Percentiles rank a stretch among this genome's conserved stretches.
Evolutionary conservation across 1,140 invertebrate genomes (phyloP).

Genomic region (Chironomus striatipennis): DNA sequence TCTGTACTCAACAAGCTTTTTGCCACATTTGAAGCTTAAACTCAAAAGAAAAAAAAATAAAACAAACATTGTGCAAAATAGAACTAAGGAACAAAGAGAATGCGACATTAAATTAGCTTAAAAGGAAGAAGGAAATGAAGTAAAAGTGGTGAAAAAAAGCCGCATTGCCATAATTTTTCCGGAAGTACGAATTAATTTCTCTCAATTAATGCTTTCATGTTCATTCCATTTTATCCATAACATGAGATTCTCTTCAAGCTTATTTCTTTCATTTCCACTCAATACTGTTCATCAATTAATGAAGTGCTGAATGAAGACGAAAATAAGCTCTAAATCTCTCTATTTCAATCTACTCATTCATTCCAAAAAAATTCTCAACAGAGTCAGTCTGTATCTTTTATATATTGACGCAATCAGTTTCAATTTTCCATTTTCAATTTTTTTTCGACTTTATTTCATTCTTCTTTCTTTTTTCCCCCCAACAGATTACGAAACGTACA

Average conservation of each 20-base stretch:
- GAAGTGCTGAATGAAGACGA: constrained; percentile 5
- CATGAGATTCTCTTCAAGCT: not conserved
- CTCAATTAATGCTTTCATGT: not conserved
- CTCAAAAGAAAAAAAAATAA: no score
- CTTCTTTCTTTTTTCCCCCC: no score
- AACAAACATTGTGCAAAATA: no score
- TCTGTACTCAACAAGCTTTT: no score
- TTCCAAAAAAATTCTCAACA: no score
- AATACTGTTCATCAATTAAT: not conserved
- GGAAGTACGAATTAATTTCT: not conserved
- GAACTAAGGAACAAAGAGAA: no score
- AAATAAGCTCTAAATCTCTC: not conserved
- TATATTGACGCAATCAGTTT: not conserved
- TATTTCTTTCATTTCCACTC: not conserved
- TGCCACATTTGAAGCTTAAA: no score
- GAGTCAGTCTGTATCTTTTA: no score
- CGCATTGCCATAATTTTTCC: not conserved
- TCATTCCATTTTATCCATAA: not conserved
- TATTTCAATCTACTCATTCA: not conserved
- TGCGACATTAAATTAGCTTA: no score
- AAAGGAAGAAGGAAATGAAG: no score
- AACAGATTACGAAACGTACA: not conserved
- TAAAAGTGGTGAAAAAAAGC: no score
- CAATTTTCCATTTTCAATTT: not conserved
- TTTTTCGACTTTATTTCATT: no score